Evolutionary conservation across 2,797 vertebrate species (phyloP).

Genomic region (Molossus molossus): DNA sequence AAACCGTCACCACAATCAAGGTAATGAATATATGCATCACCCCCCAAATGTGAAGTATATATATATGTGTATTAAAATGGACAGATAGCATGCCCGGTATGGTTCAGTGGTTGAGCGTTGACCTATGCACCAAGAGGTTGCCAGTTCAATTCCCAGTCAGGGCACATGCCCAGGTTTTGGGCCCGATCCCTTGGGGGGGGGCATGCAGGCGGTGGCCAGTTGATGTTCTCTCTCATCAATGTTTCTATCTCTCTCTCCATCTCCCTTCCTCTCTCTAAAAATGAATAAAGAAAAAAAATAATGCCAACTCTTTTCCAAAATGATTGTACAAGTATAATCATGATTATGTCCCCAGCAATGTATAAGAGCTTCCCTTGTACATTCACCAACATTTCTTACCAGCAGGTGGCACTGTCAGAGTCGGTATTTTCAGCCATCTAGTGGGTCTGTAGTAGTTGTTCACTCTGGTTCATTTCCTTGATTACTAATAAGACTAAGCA

Average conservation of each 20-base stretch:
- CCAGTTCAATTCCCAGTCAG: neutral
- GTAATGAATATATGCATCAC: neutral
- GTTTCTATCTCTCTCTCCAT: neutral
- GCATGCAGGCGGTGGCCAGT: neutral
- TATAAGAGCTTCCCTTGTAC: neutral
- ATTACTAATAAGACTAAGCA: slow-evolving; percentile 2
- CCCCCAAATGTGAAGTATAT: neutral
- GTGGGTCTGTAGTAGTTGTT: neutral
- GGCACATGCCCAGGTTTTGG: too few relatives aligned
- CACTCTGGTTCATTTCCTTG: neutral
- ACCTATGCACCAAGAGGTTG: neutral
- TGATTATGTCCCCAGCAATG: neutral
- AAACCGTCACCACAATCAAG: slow-evolving; percentile 33
- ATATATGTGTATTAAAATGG: neutral
- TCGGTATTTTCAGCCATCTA: neutral
- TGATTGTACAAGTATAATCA: neutral
- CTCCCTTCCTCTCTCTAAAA: neutral
- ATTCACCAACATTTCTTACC: neutral
- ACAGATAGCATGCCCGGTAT: neutral
- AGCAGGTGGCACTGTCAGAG: neutral
- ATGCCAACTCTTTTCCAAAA: neutral
- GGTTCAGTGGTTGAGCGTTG: neutral
- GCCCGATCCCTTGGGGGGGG: too few relatives aligned
- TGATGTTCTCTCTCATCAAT: neutral
- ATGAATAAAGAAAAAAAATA: neutral